phyloP scores from a whole-genome alignment of 2,113 vertebrate species.

The Ochotona curzoniae region DNA sequence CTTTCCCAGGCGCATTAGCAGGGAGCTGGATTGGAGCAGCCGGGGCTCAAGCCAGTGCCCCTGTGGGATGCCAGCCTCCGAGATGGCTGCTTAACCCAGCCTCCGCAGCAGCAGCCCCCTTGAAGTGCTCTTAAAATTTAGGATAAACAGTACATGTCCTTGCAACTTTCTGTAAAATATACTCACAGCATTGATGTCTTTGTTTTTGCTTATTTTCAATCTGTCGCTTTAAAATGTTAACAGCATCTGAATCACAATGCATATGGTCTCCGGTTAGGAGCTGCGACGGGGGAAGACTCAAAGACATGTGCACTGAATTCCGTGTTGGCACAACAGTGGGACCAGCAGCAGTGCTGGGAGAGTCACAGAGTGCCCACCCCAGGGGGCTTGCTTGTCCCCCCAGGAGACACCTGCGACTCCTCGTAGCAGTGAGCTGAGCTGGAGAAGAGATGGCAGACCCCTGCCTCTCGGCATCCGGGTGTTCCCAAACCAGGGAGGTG shows the following conservation, averaged over 20 bases:
- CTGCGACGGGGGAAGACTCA: background rate
- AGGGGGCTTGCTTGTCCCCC: background rate
- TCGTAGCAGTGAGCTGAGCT: fast-evolving
- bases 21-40: too few relatives aligned
- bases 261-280: background rate
- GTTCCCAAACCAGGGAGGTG: background rate
- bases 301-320: background rate
- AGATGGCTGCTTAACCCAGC: too few relatives aligned
- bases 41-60: too few relatives aligned
- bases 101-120: too few relatives aligned
- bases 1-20: too few relatives aligned
- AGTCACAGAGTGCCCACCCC: fast-evolving
- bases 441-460: fast-evolving
- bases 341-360: fast-evolving
- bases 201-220: background rate
- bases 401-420: background rate
- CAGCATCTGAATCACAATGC: background rate
- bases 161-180: background rate
- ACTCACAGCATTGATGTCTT: background rate
- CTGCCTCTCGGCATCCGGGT: fast-evolving
- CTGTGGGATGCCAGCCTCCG: too few relatives aligned
- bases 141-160: background rate
- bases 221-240: background rate
- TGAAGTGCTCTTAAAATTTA: background rate
- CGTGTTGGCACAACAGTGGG: fast-evolving